Evolutionary conservation across 2,888 invertebrate species (phyloP).

Genomic region (Lathronympha strigana): DNA sequence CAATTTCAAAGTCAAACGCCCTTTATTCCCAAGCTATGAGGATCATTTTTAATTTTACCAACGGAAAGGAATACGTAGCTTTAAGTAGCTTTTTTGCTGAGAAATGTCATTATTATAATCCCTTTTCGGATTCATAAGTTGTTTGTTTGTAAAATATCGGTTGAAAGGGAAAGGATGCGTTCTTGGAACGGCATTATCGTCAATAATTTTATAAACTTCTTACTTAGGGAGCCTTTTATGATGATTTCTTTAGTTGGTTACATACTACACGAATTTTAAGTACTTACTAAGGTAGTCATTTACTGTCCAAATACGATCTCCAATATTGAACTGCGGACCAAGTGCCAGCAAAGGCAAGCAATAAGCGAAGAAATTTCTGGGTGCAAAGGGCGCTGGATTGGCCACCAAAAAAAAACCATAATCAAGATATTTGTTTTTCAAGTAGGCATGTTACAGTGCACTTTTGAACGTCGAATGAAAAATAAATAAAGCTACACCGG

Average conservation of each 20-base stretch:
- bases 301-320: too few species aligned
- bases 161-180: conserved; percentile 44
- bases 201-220: conserved; percentile 19
- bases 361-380: too few species aligned
- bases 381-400: too few species aligned
- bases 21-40: background rate
- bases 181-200: conserved; percentile 42
- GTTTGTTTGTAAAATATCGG: conserved; percentile 57
- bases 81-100: conserved; percentile 46
- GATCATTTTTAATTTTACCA: background rate
- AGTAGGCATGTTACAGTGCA: too few species aligned
- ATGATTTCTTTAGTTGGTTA: background rate
- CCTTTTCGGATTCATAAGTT: conserved; percentile 57
- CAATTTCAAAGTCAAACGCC: background rate
- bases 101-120: conserved; percentile 75
- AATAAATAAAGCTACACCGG: too few species aligned
- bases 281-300: background rate
- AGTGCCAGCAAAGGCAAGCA: too few species aligned
- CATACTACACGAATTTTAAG: too few species aligned
- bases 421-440: too few species aligned
- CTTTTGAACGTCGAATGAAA: too few species aligned
- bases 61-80: conserved; percentile 24
- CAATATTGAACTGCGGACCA: too few species aligned
- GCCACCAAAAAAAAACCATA: too few species aligned
- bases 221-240: conserved; percentile 1